Conservation (phyloP, 2,113 vertebrate genomes). For the Chaetodon trifascialis region DNA sequence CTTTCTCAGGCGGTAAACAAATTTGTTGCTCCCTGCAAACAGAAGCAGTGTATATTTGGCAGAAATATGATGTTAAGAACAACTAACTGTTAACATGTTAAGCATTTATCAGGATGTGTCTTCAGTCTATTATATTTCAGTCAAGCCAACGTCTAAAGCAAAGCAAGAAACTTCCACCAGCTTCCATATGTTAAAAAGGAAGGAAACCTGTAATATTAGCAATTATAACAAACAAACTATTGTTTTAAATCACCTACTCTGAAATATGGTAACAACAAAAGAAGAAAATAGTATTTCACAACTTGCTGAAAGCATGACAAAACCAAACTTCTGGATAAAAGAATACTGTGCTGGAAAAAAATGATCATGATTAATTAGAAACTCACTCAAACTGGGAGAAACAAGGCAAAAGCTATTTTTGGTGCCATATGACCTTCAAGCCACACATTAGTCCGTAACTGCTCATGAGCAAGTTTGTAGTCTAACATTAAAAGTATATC, state of each 20-base stretch:
- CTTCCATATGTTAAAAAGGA: neutral
- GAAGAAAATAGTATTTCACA: neutral
- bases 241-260: neutral
- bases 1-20: conserved; percentile 10
- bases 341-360: neutral
- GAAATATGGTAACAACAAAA: neutral
- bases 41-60: neutral
- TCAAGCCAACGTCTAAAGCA: neutral
- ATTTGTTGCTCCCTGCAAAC: conserved; percentile 10
- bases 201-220: neutral
- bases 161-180: neutral
- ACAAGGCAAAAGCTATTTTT: neutral
- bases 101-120: neutral
- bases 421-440: neutral
- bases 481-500: neutral
- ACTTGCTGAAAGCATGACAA: neutral
- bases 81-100: neutral
- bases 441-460: neutral
- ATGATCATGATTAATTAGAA: neutral
- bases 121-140: neutral
- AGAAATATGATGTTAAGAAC: neutral
- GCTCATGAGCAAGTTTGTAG: neutral
- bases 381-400: neutral
- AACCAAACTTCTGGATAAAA: neutral
- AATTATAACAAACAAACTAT: neutral